Evolutionary conservation across 2,888 invertebrate species (phyloP).

Genomic region (Drosophila robusta): DNA sequence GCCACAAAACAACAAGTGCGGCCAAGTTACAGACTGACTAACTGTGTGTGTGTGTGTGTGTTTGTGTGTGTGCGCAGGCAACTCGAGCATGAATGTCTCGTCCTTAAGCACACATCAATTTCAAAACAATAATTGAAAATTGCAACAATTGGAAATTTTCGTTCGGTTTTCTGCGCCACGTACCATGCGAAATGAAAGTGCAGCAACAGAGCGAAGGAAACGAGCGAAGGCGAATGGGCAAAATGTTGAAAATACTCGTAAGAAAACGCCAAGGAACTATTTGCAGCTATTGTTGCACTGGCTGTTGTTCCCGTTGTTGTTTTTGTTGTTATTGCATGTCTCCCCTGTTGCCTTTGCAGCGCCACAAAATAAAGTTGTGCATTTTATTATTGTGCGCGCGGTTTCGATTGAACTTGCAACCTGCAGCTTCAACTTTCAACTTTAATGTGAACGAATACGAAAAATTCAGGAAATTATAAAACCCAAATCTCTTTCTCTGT

Average conservation of each 20-base stretch:
- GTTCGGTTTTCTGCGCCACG: conserved; percentile 52
- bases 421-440: conserved; percentile 14
- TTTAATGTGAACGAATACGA: conserved; percentile 24
- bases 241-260: conserved; percentile 24
- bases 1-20: conserved; percentile 42
- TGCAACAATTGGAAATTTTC: conserved; percentile 72
- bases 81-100: conserved; percentile 65
- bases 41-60: conserved; percentile 10
- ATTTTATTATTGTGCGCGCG: conserved; percentile 46
- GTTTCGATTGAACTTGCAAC: conserved; percentile 23
- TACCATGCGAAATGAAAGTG: conserved; percentile 43
- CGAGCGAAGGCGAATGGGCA: conserved; percentile 16
- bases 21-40: conserved; percentile 23
- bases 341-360: conserved; percentile 44
- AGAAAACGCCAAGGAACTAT: conserved; percentile 43
- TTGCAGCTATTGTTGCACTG: conserved; percentile 31
- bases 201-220: conserved; percentile 15
- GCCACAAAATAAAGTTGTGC: conserved; percentile 49
- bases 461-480: neutral
- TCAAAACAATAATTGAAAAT: conserved; percentile 79
- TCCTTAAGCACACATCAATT: conserved; percentile 77
- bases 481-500: neutral
- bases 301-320: neutral
- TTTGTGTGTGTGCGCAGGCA: conserved; percentile 24
- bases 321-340: conserved; percentile 23